These are phyloP conservation scores for Brienomyrus brachyistius DNA, from an alignment of 2,113 vertebrate genomes.

Conservation along the genomic window DNA sequence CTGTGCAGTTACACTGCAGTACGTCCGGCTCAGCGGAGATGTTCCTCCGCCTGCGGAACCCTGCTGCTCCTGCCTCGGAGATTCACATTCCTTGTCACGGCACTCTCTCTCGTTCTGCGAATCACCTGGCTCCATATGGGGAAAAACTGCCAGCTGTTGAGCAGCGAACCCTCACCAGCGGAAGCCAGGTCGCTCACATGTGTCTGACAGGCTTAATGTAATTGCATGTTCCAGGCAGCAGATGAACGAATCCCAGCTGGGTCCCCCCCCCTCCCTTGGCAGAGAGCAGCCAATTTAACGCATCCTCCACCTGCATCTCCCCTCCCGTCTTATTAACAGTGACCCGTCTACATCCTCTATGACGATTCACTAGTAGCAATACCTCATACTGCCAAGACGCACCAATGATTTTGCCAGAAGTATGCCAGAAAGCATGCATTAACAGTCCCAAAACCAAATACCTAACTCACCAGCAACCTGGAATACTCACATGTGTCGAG, in stretches of 20 bases:
- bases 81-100: not conserved
- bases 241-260: not conserved
- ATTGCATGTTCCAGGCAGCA: not conserved
- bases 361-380: not conserved
- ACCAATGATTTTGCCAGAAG: not conserved
- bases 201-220: not conserved
- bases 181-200: not conserved
- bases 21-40: not conserved
- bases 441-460: not conserved
- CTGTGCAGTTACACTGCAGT: not conserved
- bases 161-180: not conserved
- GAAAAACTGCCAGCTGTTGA: not conserved
- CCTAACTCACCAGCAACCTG: not conserved
- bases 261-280: not conserved
- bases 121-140: not conserved
- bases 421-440: not conserved
- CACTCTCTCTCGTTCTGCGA: not conserved
- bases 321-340: not conserved
- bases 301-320: not conserved
- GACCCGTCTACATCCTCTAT: not conserved
- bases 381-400: not conserved
- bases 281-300: not conserved
- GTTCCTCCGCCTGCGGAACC: not conserved
- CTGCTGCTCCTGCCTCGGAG: not conserved
- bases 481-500: slow-evolving; percentile 88